Evolutionary conservation across 2,797 vertebrate genomes (phyloP).

Genomic region (Microhierax caerulescens): DNA sequence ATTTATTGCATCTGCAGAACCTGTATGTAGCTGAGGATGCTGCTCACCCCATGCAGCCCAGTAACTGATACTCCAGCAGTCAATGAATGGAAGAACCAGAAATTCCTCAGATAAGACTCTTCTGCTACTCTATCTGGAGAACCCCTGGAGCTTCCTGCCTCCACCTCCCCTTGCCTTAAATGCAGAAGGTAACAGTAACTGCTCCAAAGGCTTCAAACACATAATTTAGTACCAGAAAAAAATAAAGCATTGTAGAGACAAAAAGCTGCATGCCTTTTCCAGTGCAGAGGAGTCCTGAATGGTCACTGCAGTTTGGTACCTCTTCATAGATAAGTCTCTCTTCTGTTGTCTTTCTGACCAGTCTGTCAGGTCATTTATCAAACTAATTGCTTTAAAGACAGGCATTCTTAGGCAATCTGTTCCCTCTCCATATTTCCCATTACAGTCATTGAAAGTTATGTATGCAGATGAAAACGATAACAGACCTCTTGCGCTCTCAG

Average conservation of each 20-base stretch:
- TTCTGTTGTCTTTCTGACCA: constrained; percentile 21
- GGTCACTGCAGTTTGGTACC: neutral
- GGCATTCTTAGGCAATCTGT: constrained; percentile 68
- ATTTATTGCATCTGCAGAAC: neutral
- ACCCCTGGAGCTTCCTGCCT: neutral
- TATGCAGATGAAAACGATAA: constrained; percentile 58
- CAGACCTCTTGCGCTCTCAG: neutral
- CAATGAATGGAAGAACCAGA: neutral
- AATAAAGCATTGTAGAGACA: neutral
- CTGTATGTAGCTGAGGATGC: neutral
- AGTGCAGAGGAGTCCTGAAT: neutral
- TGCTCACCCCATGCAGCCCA: neutral
- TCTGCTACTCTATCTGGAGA: neutral
- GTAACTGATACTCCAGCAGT: neutral
- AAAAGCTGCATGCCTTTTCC: neutral
- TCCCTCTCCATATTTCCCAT: constrained; percentile 47
- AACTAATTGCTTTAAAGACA: constrained; percentile 55
- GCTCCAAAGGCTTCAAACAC: neutral
- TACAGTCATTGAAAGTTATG: constrained; percentile 59
- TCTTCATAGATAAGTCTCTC: neutral
- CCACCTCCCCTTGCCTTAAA: neutral
- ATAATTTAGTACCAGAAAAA: neutral
- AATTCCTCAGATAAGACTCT: constrained; percentile 8
- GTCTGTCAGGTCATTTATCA: constrained; percentile 36
- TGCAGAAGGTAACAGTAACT: neutral